Percentiles rank a stretch among this genome's conserved stretches.
phyloP scores from a whole-genome alignment of 2,888 invertebrate genomes.

The Augochlorella aurata region DNA sequence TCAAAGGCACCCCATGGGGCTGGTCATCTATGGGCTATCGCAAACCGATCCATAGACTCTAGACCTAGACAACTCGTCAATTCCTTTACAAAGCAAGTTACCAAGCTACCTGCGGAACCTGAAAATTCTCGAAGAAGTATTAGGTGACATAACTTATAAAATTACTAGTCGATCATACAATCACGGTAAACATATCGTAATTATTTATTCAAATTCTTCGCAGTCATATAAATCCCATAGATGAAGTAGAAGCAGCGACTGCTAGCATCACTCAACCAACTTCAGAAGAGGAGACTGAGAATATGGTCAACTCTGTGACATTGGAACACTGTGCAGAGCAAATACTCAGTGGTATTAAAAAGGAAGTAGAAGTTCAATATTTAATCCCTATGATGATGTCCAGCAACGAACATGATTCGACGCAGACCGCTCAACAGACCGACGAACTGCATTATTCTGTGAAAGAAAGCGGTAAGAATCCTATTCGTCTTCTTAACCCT shows the following conservation, averaged over 20 bases:
- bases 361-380: conserved; percentile 85
- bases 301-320: conserved; percentile 76
- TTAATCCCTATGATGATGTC: conserved; percentile 80
- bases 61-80: conserved; percentile 49
- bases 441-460: conserved; percentile 68
- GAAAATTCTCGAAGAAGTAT: conserved; percentile 28
- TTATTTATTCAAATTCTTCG: conserved; percentile 10
- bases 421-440: conserved; percentile 58
- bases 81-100: conserved; percentile 27
- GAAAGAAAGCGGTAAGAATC: conserved; percentile 76
- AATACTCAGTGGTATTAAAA: conserved; percentile 85
- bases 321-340: conserved; percentile 85
- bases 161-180: neutral
- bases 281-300: conserved; percentile 71
- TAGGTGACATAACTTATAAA: conserved; percentile 32
- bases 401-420: conserved; percentile 54
- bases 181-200: neutral
- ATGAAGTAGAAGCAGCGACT: conserved; percentile 84
- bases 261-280: conserved; percentile 82
- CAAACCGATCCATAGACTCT: conserved; percentile 82
- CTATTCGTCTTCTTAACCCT: neutral
- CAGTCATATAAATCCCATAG: conserved; percentile 74
- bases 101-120: conserved; percentile 25
- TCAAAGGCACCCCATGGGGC: conserved; percentile 93
- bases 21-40: conserved; percentile 94